phyloP scores from a whole-genome alignment of 2,113 vertebrate species.

The Melanerpes formicivorus region DNA sequence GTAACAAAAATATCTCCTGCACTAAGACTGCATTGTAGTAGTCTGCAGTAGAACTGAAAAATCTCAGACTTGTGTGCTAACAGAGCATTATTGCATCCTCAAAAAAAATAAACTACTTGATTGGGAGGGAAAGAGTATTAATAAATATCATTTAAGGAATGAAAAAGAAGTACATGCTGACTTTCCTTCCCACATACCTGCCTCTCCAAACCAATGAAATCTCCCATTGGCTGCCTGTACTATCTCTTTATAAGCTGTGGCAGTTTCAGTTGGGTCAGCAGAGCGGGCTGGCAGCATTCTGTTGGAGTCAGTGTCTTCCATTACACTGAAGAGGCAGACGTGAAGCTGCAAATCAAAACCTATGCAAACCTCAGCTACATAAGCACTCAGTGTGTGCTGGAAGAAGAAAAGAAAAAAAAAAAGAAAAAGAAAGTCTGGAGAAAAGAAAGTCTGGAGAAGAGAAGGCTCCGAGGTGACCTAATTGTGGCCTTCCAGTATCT shows the following conservation, averaged over 20 bases:
- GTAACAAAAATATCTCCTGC: background rate
- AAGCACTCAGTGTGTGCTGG: constrained; percentile 70
- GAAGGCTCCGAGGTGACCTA: too few species aligned
- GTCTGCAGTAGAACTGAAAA: background rate
- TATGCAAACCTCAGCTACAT: constrained; percentile 73
- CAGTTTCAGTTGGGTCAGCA: constrained; percentile 54
- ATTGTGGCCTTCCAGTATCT: too few species aligned
- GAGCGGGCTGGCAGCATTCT: constrained; percentile 46
- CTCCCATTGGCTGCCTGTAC: constrained; percentile 67
- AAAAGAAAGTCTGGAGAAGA: too few species aligned
- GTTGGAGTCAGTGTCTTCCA: background rate
- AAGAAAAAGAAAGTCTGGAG: background rate
- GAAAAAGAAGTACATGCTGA: background rate
- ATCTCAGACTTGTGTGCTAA: background rate
- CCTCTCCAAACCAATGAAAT: constrained; percentile 86
- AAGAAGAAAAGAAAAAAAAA: background rate
- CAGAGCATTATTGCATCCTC: background rate
- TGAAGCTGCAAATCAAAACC: constrained; percentile 77
- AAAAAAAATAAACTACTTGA: background rate
- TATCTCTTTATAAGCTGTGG: constrained; percentile 58
- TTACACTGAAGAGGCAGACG: constrained; percentile 76
- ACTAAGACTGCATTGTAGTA: background rate
- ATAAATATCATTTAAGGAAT: background rate
- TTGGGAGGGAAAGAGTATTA: background rate
- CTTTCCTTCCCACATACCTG: constrained; percentile 64